Percentiles rank a stretch among this genome's conserved stretches.
Conservation (phyloP, 2,113 vertebrate genomes). For the Trematomus loennbergii region DNA sequence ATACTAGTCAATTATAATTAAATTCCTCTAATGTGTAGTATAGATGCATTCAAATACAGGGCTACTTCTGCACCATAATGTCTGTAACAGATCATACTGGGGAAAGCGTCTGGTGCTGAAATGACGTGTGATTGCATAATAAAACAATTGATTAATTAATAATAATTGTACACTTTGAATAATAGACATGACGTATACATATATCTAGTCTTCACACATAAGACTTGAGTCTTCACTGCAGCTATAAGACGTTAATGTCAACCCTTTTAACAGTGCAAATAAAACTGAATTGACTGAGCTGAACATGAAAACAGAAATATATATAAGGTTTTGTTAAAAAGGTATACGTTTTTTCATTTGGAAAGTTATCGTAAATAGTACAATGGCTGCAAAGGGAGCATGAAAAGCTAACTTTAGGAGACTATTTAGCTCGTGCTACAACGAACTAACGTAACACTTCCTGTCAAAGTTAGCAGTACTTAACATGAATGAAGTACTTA, state of each 20-base stretch:
- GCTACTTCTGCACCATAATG: background rate
- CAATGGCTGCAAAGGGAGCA: fast-evolving
- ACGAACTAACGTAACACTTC: background rate
- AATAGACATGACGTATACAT: too few relatives aligned
- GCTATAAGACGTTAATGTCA: background rate
- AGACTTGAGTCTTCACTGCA: background rate
- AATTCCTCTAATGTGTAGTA: background rate
- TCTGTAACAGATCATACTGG: background rate
- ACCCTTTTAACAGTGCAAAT: background rate
- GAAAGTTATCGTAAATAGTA: background rate
- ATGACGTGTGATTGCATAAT: background rate
- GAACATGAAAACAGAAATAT: background rate
- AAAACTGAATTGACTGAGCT: background rate
- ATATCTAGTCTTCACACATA: background rate
- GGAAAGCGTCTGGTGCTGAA: slow-evolving; percentile 39
- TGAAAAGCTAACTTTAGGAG: background rate
- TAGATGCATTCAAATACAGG: too few relatives aligned
- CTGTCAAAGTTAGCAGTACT: too few relatives aligned
- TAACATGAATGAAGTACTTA: background rate
- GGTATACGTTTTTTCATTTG: background rate
- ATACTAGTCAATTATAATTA: background rate
- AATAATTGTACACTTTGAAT: background rate
- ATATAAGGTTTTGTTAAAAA: too few relatives aligned
- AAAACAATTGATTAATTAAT: background rate
- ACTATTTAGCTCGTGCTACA: slow-evolving; percentile 18